These are phyloP conservation scores for Rhagophthalmus giganteus DNA, from an alignment of 2,888 invertebrate species.

Conservation along the genomic window DNA sequence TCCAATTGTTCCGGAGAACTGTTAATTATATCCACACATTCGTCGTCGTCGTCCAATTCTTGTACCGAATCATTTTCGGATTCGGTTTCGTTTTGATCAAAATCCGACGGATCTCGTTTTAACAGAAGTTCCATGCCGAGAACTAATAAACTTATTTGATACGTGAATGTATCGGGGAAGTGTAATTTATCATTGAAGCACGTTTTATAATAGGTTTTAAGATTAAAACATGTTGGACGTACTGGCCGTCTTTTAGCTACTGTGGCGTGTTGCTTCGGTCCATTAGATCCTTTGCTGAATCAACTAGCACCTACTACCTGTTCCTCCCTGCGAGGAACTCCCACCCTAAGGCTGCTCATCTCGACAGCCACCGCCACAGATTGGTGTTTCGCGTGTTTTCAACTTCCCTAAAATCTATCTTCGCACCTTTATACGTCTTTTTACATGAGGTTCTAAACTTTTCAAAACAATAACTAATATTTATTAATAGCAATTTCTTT, in stretches of 20 bases:
- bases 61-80: conserved; percentile 34
- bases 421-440: conserved; percentile 52
- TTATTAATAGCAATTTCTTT: background rate
- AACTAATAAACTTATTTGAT: background rate
- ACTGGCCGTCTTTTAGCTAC: conserved; percentile 39
- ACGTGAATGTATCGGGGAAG: conserved; percentile 2
- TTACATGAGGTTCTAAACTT: conserved; percentile 40
- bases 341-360: conserved; percentile 40
- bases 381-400: conserved; percentile 55
- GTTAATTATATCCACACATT: conserved; percentile 46
- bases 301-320: conserved; percentile 47
- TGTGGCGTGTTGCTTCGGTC: conserved; percentile 43
- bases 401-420: conserved; percentile 52
- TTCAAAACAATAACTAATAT: conserved; percentile 20
- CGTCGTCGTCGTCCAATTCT: conserved; percentile 42
- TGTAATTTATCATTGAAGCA: conserved; percentile 2
- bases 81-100: conserved; percentile 29
- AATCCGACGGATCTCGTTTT: conserved; percentile 27
- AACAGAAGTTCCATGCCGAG: conserved; percentile 18
- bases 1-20: conserved; percentile 35
- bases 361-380: conserved; percentile 50
- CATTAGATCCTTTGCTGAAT: conserved; percentile 51
- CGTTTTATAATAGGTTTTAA: conserved; percentile 32
- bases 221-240: conserved; percentile 36
- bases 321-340: conserved; percentile 36